Conservation (phyloP, 1,140 invertebrate species). For the Hesperophylax magnus region DNA sequence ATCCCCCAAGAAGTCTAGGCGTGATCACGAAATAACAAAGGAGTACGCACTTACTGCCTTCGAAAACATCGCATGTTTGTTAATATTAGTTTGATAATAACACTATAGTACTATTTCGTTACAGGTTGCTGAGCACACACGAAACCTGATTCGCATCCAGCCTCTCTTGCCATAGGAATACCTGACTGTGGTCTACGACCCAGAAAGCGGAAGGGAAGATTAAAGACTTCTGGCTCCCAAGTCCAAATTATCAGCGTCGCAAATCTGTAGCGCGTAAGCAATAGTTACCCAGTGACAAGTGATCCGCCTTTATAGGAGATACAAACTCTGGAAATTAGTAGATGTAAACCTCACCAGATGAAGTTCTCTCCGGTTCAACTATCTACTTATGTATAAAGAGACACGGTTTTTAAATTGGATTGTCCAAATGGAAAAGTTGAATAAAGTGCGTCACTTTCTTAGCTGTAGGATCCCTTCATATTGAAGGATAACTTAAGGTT, state of each 20-base stretch:
- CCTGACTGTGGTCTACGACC: too few species aligned
- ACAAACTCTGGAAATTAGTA: not conserved
- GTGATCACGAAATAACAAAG: too few species aligned
- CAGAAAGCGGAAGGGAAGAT: too few species aligned
- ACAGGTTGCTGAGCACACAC: conserved; percentile 22
- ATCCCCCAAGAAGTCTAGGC: too few species aligned
- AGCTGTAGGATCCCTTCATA: conserved; percentile 15
- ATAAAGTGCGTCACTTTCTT: not conserved
- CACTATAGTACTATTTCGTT: not conserved
- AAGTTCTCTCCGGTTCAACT: too few species aligned
- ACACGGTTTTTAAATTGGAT: not conserved
- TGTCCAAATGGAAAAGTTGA: not conserved
- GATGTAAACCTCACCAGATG: too few species aligned
- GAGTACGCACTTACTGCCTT: too few species aligned
- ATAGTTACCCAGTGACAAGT: not conserved
- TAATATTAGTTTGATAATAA: too few species aligned
- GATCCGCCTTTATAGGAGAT: not conserved
- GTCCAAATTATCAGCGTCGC: too few species aligned
- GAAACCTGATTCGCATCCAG: conserved; percentile 22
- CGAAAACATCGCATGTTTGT: too few species aligned
- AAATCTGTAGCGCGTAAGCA: too few species aligned
- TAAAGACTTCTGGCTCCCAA: too few species aligned
- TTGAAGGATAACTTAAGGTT: conserved; percentile 15
- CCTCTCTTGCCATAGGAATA: not conserved
- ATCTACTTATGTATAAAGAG: not conserved